A percentile compares a stretch with the other conserved stretches of the same genome.
Conservation (phyloP, 2,797 vertebrate genomes). For the Anabas testudineus region DNA sequence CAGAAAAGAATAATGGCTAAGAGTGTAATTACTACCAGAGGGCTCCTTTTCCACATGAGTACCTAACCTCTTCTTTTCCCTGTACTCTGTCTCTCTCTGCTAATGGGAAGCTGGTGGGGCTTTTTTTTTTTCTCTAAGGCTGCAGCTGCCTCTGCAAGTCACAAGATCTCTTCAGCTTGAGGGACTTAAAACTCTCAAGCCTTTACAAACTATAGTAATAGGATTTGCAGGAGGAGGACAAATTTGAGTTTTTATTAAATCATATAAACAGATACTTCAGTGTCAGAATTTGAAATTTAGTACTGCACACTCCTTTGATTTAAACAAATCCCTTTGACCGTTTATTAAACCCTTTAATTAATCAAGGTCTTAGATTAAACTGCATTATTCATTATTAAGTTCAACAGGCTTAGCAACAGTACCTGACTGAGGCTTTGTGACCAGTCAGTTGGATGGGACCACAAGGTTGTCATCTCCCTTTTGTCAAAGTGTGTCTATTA, state of each 20-base stretch:
- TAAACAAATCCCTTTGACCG: neutral
- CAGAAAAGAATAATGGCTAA: constrained; percentile 68
- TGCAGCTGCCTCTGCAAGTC: constrained; percentile 31
- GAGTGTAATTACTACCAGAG: constrained; percentile 68
- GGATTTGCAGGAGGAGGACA: too few species aligned
- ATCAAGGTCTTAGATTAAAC: constrained; percentile 7
- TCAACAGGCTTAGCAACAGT: neutral
- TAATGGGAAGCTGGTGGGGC: constrained; percentile 42
- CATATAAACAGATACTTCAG: too few species aligned
- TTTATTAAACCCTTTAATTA: neutral
- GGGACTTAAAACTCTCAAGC: too few species aligned
- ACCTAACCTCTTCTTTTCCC: constrained; percentile 43
- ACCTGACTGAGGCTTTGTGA: neutral
- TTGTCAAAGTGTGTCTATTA: neutral
- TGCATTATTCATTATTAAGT: neutral
- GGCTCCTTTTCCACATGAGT: constrained; percentile 62
- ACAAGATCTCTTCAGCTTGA: neutral
- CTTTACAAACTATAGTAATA: neutral
- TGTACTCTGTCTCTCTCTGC: constrained; percentile 26
- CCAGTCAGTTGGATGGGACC: neutral
- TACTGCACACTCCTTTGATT: too few species aligned
- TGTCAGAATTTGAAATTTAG: neutral
- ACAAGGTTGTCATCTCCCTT: constrained; percentile 4
- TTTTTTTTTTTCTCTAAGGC: constrained; percentile 30
- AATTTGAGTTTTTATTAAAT: too few species aligned